Percentiles rank a stretch among this genome's conserved stretches.
Evolutionary conservation across 1,140 invertebrate genomes (phyloP).

Genomic region (Globodera rostochiensis): DNA sequence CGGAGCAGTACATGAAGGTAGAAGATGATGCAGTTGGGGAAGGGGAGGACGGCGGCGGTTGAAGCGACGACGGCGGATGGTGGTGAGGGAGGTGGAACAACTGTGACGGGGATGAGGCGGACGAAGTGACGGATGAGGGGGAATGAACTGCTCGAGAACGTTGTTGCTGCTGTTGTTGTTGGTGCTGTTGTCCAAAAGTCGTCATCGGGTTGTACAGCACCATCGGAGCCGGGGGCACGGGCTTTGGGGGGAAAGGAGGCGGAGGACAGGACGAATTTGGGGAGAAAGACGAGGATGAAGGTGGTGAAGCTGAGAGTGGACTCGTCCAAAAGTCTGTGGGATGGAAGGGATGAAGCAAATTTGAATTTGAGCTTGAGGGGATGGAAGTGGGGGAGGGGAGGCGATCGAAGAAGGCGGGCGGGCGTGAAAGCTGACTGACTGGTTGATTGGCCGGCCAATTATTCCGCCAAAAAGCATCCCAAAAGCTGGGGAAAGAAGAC

Average conservation of each 20-base stretch:
- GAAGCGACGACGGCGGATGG: background rate
- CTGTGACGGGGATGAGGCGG: constrained; percentile 1
- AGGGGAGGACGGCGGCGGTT: background rate
- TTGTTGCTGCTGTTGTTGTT: constrained; percentile 15
- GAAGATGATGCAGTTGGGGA: constrained; percentile 11
- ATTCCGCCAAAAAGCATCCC: constrained; percentile 25
- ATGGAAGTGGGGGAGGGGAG: no score
- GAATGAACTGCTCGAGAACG: background rate
- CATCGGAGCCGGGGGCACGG: constrained; percentile 14
- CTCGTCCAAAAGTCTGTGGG: constrained; percentile 34
- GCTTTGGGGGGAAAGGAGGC: background rate
- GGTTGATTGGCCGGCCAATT: constrained; percentile 16
- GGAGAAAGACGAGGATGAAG: background rate
- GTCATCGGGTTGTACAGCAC: constrained; percentile 26
- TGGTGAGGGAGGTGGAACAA: background rate
- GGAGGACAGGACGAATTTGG: background rate
- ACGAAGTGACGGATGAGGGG: constrained; percentile 9
- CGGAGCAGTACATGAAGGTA: constrained; percentile 4
- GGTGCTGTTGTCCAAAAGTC: background rate
- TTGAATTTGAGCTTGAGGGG: background rate
- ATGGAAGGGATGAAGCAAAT: constrained; percentile 16
- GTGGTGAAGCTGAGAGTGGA: constrained; percentile 23
- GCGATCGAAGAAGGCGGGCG: no score
- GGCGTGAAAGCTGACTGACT: background rate
- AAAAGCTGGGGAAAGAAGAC: background rate